Evolutionary conservation across 2,888 invertebrate species (phyloP), one percentile per base, ranked within the genome.

Genomic region (Nysson spinosus): DNA sequence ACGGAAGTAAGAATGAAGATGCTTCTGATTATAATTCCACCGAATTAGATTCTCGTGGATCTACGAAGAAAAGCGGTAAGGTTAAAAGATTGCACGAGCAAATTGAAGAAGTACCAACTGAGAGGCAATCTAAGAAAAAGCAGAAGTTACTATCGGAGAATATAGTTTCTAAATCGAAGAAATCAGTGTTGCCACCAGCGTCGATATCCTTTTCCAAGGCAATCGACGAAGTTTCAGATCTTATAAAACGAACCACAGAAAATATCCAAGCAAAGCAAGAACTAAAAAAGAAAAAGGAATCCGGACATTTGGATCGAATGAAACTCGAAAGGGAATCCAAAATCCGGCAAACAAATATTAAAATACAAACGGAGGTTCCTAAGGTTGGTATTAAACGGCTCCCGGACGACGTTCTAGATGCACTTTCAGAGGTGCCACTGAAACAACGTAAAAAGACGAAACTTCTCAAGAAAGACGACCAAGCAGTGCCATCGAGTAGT

Each of bases 351-450:
- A n/a, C 4, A 7, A 11, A 50, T 26, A 14, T n/a, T 6, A 63
- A 35, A n/a, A 37, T 4, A 5, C n/a, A 26, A 11, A 1, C 1
- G 1, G 19, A 44, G 4, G 1, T 6, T 4, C 16, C 6, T 4
- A 28, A 9, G 4, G 52, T 17, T 3, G 35, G 46, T 6, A 4
- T 83, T n/a, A 83, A 83, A 39, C 71, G 83, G 12, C 72, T 83
- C 12, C 22, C 84, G 0, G 75, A 78, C 0, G 78, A 84, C 0
- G 7, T 84, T 1, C 32, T 85, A 0, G 75, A 78, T 4, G 69
- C 75, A 40, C 68, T 85, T 1, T 49, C 76, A 0, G 83, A 83
- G 1, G 28, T 68, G 6, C 67, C 77, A 3, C 17, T 26, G 0
- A 63, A 62, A 17, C 47, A 58, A 34, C 56, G 43, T 16, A 52